These are phyloP conservation scores for Acleris holmiana DNA, from an alignment of 2,888 invertebrate genomes.

Conservation along the genomic window DNA sequence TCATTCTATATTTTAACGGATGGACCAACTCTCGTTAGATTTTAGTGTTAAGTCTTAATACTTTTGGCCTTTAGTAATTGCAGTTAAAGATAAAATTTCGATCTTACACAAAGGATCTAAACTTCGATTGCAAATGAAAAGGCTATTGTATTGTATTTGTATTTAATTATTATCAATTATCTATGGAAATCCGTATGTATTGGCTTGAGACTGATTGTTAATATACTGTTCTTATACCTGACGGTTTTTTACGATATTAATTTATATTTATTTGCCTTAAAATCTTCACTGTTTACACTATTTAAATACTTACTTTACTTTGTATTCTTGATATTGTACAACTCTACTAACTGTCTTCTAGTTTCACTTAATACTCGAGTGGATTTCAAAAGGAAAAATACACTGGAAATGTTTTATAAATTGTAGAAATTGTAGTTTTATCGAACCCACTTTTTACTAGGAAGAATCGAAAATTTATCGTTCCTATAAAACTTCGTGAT, in stretches of 20 bases:
- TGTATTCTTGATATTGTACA: constrained; percentile 33
- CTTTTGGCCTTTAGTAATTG: constrained; percentile 54
- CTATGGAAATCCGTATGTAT: constrained; percentile 63
- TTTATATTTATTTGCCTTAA: constrained; percentile 46
- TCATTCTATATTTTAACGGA: constrained; percentile 66
- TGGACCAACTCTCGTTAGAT: constrained; percentile 76
- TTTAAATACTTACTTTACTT: constrained; percentile 23
- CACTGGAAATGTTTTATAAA: not conserved
- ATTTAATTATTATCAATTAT: constrained; percentile 55
- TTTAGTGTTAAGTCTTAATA: constrained; percentile 67
- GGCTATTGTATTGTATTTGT: constrained; percentile 46
- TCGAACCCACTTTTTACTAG: not conserved
- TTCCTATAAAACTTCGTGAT: constrained; percentile 1
- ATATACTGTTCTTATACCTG: constrained; percentile 64
- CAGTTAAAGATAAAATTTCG: constrained; percentile 41
- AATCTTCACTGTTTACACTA: constrained; percentile 28
- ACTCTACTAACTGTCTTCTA: constrained; percentile 19
- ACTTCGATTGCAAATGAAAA: constrained; percentile 49
- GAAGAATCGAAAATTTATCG: not conserved
- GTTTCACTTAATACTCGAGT: constrained; percentile 15
- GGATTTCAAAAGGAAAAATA: constrained; percentile 1
- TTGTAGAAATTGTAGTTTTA: constrained; percentile 5
- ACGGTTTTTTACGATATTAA: constrained; percentile 58
- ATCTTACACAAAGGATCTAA: constrained; percentile 21
- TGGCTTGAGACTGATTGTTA: constrained; percentile 78